These are phyloP conservation scores for Apantesis nais DNA, from an alignment of 2,888 invertebrate species.

Conservation along the genomic window DNA sequence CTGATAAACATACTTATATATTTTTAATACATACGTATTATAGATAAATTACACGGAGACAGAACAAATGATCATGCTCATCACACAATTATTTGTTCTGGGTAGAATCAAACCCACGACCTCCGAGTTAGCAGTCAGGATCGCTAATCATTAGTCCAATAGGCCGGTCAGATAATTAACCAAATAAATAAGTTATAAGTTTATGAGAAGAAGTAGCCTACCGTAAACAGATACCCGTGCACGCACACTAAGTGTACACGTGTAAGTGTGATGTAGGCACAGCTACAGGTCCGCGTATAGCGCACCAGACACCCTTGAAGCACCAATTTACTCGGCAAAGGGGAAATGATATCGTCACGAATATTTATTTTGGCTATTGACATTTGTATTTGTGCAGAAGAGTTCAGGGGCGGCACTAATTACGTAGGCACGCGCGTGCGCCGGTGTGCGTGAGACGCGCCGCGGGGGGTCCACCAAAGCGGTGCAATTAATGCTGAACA, in stretches of 20 bases:
- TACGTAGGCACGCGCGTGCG: background rate
- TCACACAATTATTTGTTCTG: no score
- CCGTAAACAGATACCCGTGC: background rate
- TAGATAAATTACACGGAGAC: no score
- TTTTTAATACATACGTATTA: no score
- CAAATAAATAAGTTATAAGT: background rate
- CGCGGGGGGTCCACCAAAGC: constrained; percentile 7
- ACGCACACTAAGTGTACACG: background rate
- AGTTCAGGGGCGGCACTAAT: constrained; percentile 20
- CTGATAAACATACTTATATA: no score
- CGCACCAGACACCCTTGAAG: background rate
- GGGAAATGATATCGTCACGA: constrained; percentile 9
- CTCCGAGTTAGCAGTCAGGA: no score
- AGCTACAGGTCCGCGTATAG: background rate
- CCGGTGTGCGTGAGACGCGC: background rate
- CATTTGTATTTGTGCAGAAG: constrained; percentile 10
- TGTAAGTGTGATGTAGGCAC: background rate
- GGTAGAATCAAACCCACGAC: no score
- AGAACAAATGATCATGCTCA: no score
- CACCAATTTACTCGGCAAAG: constrained; percentile 5
- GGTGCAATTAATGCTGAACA: constrained; percentile 1
- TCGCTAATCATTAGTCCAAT: no score
- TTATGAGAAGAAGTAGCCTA: background rate
- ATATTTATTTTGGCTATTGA: constrained; percentile 14
- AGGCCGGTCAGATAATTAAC: background rate